These are phyloP conservation scores for Tringa solitaria DNA, from an alignment of 2,113 vertebrate genomes.

Conservation along the genomic window DNA sequence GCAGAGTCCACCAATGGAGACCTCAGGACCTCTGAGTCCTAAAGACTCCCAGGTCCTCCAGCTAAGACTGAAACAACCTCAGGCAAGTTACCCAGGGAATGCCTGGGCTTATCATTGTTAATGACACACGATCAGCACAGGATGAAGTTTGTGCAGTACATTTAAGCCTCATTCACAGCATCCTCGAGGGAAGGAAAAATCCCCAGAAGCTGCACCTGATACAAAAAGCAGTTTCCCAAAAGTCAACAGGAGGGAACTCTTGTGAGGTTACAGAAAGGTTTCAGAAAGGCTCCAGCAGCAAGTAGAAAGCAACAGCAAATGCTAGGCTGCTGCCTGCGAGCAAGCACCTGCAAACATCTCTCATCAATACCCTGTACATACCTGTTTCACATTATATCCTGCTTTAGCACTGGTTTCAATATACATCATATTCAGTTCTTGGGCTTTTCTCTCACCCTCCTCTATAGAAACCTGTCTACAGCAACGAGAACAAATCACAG, in stretches of 20 bases:
- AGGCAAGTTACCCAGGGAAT: not conserved
- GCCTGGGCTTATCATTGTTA: not conserved
- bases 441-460: slow-evolving; percentile 81
- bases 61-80: not conserved
- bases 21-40: not conserved
- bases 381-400: slow-evolving; percentile 80
- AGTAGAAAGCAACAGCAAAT: not conserved
- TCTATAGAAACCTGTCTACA: slow-evolving; percentile 83
- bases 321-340: not conserved
- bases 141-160: not conserved
- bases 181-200: not conserved
- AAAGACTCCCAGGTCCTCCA: not conserved
- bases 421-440: slow-evolving; percentile 82
- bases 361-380: slow-evolving; percentile 5
- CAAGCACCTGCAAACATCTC: not conserved
- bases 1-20: not conserved
- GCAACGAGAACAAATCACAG: slow-evolving; percentile 61
- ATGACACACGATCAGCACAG: not conserved
- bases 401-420: slow-evolving; percentile 83
- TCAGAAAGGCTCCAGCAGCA: not conserved
- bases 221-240: not conserved
- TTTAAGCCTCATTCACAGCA: not conserved
- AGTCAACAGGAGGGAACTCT: not conserved
- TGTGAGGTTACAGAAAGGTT: not conserved
- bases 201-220: not conserved